phyloP scores from a whole-genome alignment of 2,888 invertebrate genomes.

The Eremobia ochroleuca region DNA sequence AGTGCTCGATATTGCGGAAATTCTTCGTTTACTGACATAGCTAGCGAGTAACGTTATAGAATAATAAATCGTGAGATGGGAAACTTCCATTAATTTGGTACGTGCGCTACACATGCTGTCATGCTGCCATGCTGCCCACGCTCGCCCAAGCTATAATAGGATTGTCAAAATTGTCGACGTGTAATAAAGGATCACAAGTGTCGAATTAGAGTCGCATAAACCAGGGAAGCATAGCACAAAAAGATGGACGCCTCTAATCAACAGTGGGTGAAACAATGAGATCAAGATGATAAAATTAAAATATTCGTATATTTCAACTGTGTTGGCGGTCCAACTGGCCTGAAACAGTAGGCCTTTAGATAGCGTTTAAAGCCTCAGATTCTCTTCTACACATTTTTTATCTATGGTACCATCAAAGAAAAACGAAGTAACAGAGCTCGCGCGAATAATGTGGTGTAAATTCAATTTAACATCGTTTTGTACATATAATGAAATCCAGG shows the following conservation, averaged over 20 bases:
- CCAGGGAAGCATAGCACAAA: neutral
- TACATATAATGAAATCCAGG: slow-evolving; percentile 32
- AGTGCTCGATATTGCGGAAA: slow-evolving; percentile 32
- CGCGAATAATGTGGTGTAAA: slow-evolving; percentile 43
- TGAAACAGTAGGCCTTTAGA: neutral
- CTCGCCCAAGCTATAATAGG: neutral
- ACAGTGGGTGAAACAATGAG: neutral
- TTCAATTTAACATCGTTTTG: slow-evolving; percentile 52
- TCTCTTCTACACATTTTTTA: neutral
- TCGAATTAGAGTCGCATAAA: neutral
- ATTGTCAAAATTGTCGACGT: neutral
- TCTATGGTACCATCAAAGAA: slow-evolving; percentile 20
- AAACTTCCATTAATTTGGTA: neutral
- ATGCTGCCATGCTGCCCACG: neutral
- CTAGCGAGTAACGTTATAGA: slow-evolving; percentile 15
- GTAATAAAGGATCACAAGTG: neutral
- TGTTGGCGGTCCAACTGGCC: too few species aligned
- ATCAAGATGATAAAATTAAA: neutral
- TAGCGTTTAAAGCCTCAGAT: neutral
- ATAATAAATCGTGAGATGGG: neutral
- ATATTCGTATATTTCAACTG: too few species aligned
- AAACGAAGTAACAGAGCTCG: slow-evolving; percentile 18
- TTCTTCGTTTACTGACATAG: slow-evolving; percentile 29
- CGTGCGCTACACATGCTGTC: too few species aligned
- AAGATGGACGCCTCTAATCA: too few species aligned